Base-by-base conservation (phyloP, 92 coral and sea anemone genomes). In the Pocillopora grandis region DNA sequence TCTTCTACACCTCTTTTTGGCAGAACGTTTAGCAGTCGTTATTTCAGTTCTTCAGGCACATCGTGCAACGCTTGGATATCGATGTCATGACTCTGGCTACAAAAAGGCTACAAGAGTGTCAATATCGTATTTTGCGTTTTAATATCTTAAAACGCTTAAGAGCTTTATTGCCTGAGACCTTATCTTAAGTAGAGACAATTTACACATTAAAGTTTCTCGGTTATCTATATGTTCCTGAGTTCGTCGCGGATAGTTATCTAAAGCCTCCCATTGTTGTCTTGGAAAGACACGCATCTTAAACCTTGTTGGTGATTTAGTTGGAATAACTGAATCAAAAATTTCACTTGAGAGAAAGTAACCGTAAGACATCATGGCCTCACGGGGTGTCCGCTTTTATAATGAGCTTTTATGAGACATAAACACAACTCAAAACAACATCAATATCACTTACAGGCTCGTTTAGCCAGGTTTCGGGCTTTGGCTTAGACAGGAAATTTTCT, bases 121-220 rank as follows among this genome's bases (percentile, higher is more conserved):
- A 60, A 83, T 64, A 65, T 73, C 80, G 31, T 31, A 49, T 83
- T 71, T 52, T 70, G 4, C 3, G 65, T 56, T 36, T 58, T 66
- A 31, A 67, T 80, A 62, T 57, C 73, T 72, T 64, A 49, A 83
- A 31, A 42, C 63, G 80, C 72, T 83, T 73, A 64, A 61, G 65
- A 49, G 80, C 86, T 83, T 83, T 74, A 62, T 62, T 62, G 48
- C 57, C 49, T 48, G 55, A 75, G 86, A 65, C 62, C 33, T 83
- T 62, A 83, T 62, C 80, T 62, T 65, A 81, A 74, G 80, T 75
- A 74, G 86, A 83, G 64, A 62, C 86, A 83, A 75, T 83, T 83
- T 83, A 72, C 86, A 74, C 86, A 62, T 83, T 55, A 62, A 83
- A 83, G 80, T 83, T 63, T 52, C 33, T 31, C 21, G 72, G 49